A percentile compares a stretch with the other conserved stretches of the same genome.
Evolutionary conservation across 2,888 invertebrate species (phyloP).

Genomic region (Pseudococcus viburni): DNA sequence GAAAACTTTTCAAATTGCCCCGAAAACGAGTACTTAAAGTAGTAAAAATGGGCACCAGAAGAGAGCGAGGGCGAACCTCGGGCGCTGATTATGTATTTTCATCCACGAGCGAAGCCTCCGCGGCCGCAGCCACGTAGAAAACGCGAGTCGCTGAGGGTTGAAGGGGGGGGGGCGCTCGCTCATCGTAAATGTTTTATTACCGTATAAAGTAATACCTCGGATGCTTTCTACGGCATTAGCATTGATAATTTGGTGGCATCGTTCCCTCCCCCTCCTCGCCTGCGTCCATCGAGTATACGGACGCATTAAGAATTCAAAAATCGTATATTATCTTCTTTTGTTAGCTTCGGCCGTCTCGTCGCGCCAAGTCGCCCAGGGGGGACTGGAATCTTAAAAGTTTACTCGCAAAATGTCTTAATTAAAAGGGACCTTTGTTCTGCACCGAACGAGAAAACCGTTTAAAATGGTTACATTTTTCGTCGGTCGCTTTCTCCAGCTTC

Average conservation of each 20-base stretch:
- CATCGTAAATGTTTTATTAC: slow-evolving; percentile 27
- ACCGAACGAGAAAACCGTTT: neutral
- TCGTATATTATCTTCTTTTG: slow-evolving; percentile 31
- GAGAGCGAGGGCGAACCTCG: neutral
- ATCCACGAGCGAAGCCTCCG: neutral
- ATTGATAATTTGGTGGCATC: slow-evolving; percentile 25
- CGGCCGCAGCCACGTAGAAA: neutral
- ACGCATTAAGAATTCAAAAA: slow-evolving; percentile 25
- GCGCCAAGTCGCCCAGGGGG: neutral
- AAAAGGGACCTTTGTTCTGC: slow-evolving; percentile 3
- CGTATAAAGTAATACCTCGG: neutral
- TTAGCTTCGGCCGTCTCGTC: neutral
- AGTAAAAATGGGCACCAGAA: neutral
- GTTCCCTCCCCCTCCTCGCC: neutral
- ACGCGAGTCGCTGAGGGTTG: neutral
- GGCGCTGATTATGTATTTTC: neutral
- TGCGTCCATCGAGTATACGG: neutral
- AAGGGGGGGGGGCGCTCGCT: neutral
- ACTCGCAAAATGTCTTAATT: slow-evolving; percentile 23
- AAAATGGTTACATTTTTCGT: slow-evolving; percentile 15
- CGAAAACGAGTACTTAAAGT: slow-evolving; percentile 11
- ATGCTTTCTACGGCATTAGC: slow-evolving; percentile 3
- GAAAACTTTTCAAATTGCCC: slow-evolving; percentile 6
- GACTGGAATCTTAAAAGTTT: slow-evolving; percentile 14
- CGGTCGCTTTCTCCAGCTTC: neutral